Evolutionary conservation across 2,113 vertebrate genomes (phyloP).

Genomic region (Cephalopterus ornatus): DNA sequence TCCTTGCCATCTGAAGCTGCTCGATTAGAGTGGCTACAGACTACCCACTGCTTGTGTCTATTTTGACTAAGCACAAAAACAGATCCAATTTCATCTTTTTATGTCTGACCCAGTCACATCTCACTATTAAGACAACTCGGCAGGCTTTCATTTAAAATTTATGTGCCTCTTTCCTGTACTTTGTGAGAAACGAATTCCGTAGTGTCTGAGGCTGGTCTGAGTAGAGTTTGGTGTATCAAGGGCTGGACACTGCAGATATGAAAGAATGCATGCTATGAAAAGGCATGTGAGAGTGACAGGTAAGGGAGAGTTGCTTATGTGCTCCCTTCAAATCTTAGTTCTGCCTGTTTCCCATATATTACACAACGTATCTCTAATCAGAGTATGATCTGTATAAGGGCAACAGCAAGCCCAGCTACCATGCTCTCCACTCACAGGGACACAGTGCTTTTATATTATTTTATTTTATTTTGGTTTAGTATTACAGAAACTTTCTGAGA

Average conservation of each 20-base stretch:
- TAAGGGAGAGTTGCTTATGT: neutral
- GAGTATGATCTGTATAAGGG: rapidly evolving
- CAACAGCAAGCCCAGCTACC: neutral
- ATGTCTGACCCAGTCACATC: neutral
- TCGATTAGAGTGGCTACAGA: neutral
- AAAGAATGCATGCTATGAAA: neutral
- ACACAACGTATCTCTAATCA: neutral
- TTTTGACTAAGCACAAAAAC: neutral
- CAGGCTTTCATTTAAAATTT: neutral
- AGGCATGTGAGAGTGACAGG: neutral
- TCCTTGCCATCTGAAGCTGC: neutral
- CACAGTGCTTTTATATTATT: neutral
- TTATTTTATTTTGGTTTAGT: neutral
- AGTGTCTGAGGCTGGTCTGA: neutral
- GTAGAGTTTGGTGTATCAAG: neutral
- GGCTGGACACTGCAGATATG: neutral
- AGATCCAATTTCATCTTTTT: neutral
- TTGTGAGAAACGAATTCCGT: neutral
- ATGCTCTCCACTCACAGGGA: neutral
- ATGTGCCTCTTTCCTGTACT: neutral
- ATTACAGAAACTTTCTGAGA: neutral
- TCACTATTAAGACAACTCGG: neutral
- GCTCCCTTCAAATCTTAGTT: neutral
- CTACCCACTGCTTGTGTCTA: neutral
- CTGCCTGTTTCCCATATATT: neutral